Evolutionary conservation across 2,113 vertebrate species (phyloP).

Genomic region (Microtus montanus): DNA sequence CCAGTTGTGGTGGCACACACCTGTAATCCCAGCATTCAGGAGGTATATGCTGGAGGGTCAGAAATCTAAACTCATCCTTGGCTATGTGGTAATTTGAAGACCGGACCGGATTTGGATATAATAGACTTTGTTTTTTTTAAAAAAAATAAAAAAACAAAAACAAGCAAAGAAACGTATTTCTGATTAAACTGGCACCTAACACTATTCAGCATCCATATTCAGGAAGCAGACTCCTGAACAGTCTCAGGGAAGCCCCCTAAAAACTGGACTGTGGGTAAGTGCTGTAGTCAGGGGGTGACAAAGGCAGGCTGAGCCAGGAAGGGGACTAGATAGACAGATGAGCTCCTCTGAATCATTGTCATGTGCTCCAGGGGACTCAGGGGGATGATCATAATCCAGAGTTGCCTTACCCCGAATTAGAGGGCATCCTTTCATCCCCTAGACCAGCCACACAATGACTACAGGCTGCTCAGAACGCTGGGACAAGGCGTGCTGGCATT

Average conservation of each 20-base stretch:
- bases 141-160: too few relatives aligned
- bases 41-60: neutral
- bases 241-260: too few relatives aligned
- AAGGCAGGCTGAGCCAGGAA: neutral
- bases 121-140: neutral
- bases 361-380: neutral
- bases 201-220: neutral
- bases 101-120: neutral
- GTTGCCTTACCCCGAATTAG: neutral
- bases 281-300: rapidly evolving
- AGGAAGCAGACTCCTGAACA: neutral
- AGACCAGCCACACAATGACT: neutral
- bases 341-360: neutral
- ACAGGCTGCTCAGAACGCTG: rapidly evolving
- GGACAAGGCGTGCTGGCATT: neutral
- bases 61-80: neutral
- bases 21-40: neutral
- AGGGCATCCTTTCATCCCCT: neutral
- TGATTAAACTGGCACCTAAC: neutral
- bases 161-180: neutral
- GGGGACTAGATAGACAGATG: neutral
- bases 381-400: neutral
- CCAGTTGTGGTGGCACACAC: neutral
- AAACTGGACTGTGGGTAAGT: neutral
- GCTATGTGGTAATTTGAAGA: neutral